phyloP scores from a whole-genome alignment of 2,113 vertebrate genomes.

The Antigone vipio region DNA sequence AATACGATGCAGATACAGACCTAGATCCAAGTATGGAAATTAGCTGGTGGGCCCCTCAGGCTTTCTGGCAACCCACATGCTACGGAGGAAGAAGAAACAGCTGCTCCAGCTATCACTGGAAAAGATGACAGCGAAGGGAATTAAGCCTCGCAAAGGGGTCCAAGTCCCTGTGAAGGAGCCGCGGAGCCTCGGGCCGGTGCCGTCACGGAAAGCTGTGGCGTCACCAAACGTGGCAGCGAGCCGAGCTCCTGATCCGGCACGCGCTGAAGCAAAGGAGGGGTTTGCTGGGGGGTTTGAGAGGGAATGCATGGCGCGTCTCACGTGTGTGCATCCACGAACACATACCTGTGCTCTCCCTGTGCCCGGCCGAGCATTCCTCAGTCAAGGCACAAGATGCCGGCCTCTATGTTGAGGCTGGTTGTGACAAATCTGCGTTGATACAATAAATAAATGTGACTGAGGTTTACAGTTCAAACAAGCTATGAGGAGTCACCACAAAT shows the following conservation, averaged over 20 bases:
- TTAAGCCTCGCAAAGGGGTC: not conserved
- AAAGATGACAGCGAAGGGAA: slow-evolving; percentile 44
- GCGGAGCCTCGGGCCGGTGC: rapidly evolving
- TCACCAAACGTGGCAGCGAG: not conserved
- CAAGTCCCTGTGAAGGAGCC: not conserved
- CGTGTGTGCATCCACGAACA: rapidly evolving
- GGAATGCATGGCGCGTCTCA: not conserved
- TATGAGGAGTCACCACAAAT: slow-evolving; percentile 59
- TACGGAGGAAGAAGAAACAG: slow-evolving; percentile 50
- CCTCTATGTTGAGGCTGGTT: not conserved
- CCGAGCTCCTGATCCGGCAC: rapidly evolving
- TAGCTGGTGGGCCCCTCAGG: slow-evolving; percentile 18
- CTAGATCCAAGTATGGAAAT: slow-evolving; percentile 63
- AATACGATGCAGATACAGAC: slow-evolving; percentile 35
- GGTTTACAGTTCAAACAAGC: slow-evolving; percentile 58
- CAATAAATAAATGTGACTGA: slow-evolving; percentile 46
- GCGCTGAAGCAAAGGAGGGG: not conserved
- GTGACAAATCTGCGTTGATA: slow-evolving; percentile 2
- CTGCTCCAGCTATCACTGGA: slow-evolving; percentile 56
- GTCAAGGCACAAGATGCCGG: not conserved
- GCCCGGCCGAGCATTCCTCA: not conserved
- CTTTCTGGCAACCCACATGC: not conserved
- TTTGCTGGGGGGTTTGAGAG: not conserved
- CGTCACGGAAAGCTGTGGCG: not conserved
- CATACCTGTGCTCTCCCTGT: not conserved